Percentiles rank a stretch among this genome's conserved stretches.
Evolutionary conservation across 2,113 vertebrate genomes (phyloP).

Genomic region (Leptosomus discolor): DNA sequence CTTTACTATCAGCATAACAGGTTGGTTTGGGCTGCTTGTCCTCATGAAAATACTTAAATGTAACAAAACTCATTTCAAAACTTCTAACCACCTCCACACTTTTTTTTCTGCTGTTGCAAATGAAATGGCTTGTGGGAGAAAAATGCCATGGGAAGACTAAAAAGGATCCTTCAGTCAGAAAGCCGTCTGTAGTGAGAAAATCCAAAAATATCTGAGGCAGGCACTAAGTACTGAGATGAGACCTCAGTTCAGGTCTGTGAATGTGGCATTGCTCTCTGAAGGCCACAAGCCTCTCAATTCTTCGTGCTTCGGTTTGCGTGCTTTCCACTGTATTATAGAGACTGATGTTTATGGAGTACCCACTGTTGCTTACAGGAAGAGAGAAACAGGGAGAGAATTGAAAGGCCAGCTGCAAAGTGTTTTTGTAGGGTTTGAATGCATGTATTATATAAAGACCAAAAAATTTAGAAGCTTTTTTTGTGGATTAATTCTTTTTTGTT

Average conservation of each 20-base stretch:
- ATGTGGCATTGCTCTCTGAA: not conserved
- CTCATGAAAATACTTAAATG: not conserved
- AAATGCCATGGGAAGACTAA: constrained; percentile 7
- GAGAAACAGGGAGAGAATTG: not conserved
- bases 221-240: not conserved
- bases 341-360: not conserved
- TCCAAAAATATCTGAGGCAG: not conserved
- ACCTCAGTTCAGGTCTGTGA: not conserved
- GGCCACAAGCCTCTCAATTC: not conserved
- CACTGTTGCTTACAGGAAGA: not conserved
- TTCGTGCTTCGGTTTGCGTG: not conserved
- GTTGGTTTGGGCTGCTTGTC: not conserved
- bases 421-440: not conserved
- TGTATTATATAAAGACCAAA: not conserved
- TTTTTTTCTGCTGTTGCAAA: not conserved
- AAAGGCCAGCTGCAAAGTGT: not conserved
- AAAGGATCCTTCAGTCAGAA: not conserved
- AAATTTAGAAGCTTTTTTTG: not conserved
- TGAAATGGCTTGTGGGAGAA: constrained; percentile 3
- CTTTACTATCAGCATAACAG: not conserved
- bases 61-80: not conserved
- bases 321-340: rapidly evolving
- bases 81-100: not conserved
- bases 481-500: not conserved
- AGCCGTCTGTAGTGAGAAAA: constrained; percentile 20